Evolutionary conservation across 2,888 invertebrate species (phyloP), one percentile per base, ranked within the genome.

Genomic region (Pristionchus maxplancki): DNA sequence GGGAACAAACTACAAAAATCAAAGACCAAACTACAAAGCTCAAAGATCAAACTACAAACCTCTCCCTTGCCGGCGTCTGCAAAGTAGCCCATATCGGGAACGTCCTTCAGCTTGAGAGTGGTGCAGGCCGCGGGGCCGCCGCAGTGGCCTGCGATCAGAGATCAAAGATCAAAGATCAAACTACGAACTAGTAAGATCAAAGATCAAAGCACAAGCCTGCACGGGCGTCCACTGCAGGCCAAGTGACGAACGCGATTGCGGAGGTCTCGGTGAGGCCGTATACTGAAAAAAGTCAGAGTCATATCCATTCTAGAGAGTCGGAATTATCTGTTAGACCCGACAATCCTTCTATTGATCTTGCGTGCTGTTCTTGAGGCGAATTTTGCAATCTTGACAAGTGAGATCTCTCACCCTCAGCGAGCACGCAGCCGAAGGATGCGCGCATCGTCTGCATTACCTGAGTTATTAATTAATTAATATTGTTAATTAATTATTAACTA

Each of bases 1-100:
- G n/a, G 20, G 8, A 53, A 53, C 31, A n/a, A 31, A n/a, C n/a
- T n/a, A 37, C 4, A 37, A 34, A 31, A 4, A 37, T 31, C 85
- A 85, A 62, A 62, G 28, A 85, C 31, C 37, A 85, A 85, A n/a
- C 2, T 48, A 37, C 4, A 37, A 34, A 31, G 20, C 6, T 31
- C 85, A 85, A 62, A 62, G 28, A 85, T 24, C 37, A 85, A 85
- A n/a, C 2, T 48, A 17, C 37, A 15, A 0, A 99, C 97, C 95
- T 95, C 92, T 20, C 93, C 93, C 71, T 91, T 91, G 40, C 90
- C 90, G 40, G 93, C 91, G 71, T 88, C 88, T 3, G 93, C 91
- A 78, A 89, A 94, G 88, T 95, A 94, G 81, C 93, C 92, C 84
- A 95, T 90, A 37, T 94, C 94, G 0, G 94, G 94, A 13, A 95